Conservation (phyloP, 1,140 invertebrate species). For the Drosophila bipectinata region DNA sequence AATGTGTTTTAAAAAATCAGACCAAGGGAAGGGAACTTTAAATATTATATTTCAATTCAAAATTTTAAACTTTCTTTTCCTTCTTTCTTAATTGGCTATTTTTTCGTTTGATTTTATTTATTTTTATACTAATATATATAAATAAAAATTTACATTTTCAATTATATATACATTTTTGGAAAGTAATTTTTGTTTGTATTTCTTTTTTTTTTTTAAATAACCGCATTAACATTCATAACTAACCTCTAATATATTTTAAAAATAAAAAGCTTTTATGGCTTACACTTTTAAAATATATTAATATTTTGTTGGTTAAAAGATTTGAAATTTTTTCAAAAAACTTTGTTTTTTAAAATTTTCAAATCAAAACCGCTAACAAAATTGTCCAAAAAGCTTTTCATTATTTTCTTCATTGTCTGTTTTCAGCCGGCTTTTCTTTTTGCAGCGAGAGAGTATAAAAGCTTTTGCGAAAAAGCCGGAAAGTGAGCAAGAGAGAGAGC, state of each 20-base stretch:
- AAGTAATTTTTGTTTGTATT: background rate
- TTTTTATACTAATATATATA: background rate
- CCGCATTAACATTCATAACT: background rate
- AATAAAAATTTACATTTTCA: background rate
- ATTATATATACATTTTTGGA: background rate
- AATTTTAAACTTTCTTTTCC: background rate
- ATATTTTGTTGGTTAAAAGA: background rate
- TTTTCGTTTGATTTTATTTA: background rate
- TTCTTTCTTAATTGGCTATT: background rate
- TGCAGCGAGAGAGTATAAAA: slow-evolving; percentile 7
- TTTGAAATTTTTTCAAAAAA: background rate
- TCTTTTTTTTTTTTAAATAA: background rate
- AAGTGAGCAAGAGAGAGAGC: background rate
- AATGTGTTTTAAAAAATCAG: slow-evolving; percentile 2
- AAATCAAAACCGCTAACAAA: background rate
- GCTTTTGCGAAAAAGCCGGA: background rate
- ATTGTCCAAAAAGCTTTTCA: slow-evolving; percentile 8
- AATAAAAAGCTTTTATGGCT: background rate
- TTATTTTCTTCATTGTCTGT: background rate
- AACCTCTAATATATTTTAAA: too few species aligned
- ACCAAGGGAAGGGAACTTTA: background rate
- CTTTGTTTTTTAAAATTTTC: background rate
- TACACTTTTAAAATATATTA: background rate
- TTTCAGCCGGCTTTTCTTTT: slow-evolving; percentile 19
- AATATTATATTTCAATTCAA: background rate